Base-by-base conservation (phyloP, 30 jellyfish, hydroid and myxozoan species). In the Hydractinia echinata region DNA sequence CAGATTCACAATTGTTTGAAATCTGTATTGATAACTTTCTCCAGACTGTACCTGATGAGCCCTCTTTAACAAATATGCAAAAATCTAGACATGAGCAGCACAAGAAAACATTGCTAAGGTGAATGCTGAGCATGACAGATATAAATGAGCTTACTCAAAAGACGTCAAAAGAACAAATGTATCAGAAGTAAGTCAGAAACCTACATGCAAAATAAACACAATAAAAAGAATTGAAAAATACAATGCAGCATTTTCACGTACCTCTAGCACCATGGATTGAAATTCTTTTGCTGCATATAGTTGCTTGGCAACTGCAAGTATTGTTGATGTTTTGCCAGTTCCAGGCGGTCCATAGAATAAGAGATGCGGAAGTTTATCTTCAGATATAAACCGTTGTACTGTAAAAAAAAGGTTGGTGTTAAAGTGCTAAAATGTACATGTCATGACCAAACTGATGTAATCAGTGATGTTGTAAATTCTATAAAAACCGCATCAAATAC, bases 291-390 rank as follows among this genome's bases (percentile, higher is more conserved):
- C 73, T 49, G 88, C 61, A 69, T 94, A 94, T 51, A 94, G 82
- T 69, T 94, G 96, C 66, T 68, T 87, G 11, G 97, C 97, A 79
- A 94, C 94, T 18, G 99, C 99, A 44, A 95, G 80, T 13, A 89
- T 86, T 44, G 99, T 89, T 39, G 99, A 95, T 51, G 99, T 95
- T 81, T 95, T 95, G 6, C 99, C 99, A 53, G 97, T 95, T 49
- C 99, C 99, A 52, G 99, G 96, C 8, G 99, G 99, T 52, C 99
- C 99, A 95, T 95, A 95, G 67, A 95, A 95, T 81, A 95, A 71
- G 8, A 95, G 82, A 76, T 95, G 99, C 5, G 99, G 99, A 54
- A 95, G 88, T 49, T 88, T 87, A 79, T 88, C 96, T 82, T 93
- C 96, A 72, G 82, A 55, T 49, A 93, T 81, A 66, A 93, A 93